A percentile compares a stretch with the other conserved stretches of the same genome.
Conservation (phyloP, 2,797 vertebrate genomes). For the Masticophis lateralis region DNA sequence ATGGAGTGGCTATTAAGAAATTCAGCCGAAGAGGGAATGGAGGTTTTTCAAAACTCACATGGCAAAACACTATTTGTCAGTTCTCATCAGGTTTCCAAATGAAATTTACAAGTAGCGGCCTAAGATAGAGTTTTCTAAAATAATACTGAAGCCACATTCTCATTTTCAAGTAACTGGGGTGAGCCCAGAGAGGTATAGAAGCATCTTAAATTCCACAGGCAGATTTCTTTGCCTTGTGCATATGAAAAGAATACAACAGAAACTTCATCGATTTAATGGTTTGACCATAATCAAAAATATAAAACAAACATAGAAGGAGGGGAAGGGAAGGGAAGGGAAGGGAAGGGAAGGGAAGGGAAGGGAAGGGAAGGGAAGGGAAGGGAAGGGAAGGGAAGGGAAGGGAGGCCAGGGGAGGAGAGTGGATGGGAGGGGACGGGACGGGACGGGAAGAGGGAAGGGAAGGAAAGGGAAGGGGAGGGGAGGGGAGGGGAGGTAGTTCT, state of each 20-base stretch:
- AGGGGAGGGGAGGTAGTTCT: no score
- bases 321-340: no score
- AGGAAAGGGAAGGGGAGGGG: accelerated
- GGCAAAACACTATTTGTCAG: constrained; percentile 44
- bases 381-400: no score
- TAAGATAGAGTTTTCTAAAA: neutral
- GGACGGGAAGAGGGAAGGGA: no score
- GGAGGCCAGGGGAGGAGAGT: accelerated
- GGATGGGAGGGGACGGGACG: accelerated
- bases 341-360: no score
- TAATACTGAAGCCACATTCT: neutral
- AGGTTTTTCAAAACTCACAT: neutral
- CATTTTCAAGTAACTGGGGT: neutral
- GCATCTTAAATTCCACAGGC: neutral
- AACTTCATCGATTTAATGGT: neutral
- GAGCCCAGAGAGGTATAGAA: neutral
- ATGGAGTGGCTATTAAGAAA: constrained; percentile 45
- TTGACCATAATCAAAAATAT: neutral
- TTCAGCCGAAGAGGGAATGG: neutral
- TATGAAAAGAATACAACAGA: neutral
- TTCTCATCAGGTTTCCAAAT: constrained; percentile 42
- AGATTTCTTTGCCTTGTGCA: neutral
- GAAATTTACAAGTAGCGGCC: constrained; percentile 25
- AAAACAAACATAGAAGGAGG: no score
- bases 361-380: no score